Conservation (phyloP, 2,113 vertebrate genomes). For the Irena cyanogastra region DNA sequence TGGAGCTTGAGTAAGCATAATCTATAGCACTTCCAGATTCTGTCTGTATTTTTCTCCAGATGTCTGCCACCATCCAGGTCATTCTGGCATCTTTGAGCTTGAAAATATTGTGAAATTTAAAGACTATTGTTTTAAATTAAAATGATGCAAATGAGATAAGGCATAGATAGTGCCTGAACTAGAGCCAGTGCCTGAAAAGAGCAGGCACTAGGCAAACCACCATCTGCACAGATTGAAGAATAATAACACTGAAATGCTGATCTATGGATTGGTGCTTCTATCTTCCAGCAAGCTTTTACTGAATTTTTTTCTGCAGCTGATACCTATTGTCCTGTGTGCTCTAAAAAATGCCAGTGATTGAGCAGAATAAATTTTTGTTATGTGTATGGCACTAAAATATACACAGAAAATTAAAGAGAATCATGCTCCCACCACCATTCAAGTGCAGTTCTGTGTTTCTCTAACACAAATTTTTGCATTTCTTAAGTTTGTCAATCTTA, state of each 20-base stretch:
- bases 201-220: neutral
- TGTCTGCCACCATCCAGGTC: neutral
- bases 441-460: neutral
- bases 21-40: neutral
- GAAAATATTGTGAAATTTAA: constrained; percentile 1
- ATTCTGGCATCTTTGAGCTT: neutral
- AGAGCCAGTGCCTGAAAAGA: neutral
- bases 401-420: neutral
- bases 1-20: neutral
- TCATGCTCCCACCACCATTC: neutral
- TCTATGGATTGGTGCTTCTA: neutral
- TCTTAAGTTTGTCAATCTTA: neutral
- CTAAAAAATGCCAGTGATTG: neutral
- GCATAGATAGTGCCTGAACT: neutral
- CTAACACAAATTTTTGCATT: neutral
- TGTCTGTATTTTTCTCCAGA: neutral
- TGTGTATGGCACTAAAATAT: neutral
- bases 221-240: constrained; percentile 23
- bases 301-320: constrained; percentile 33
- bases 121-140: neutral
- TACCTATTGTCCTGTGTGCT: constrained; percentile 4
- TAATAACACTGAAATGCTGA: constrained; percentile 10
- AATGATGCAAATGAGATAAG: constrained; percentile 12
- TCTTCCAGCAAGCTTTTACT: constrained; percentile 10
- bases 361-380: neutral